These are phyloP conservation scores for Ophion obscuratus DNA, from an alignment of 2,888 invertebrate genomes.

Conservation along the genomic window DNA sequence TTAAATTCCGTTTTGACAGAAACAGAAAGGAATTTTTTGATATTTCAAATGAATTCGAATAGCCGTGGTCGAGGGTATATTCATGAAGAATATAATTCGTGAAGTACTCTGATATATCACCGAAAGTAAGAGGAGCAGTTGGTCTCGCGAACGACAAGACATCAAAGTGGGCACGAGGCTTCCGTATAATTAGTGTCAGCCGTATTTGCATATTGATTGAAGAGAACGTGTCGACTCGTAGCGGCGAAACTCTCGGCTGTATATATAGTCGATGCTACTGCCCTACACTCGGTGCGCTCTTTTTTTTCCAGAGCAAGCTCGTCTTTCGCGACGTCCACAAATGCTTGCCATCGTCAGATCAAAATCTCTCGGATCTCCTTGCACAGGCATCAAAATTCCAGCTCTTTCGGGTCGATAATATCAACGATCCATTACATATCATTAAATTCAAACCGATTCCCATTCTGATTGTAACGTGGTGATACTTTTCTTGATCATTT, in stretches of 20 bases:
- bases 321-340: conserved; percentile 64
- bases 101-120: conserved; percentile 35
- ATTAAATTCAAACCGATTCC: conserved; percentile 51
- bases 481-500: too few relatives aligned
- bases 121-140: conserved; percentile 71
- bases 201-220: conserved; percentile 84
- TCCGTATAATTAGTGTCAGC: conserved; percentile 83
- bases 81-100: conserved; percentile 38
- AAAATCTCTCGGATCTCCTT: conserved; percentile 43
- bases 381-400: conserved; percentile 34
- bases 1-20: background rate
- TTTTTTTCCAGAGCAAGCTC: conserved; percentile 56
- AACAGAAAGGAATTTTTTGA: background rate
- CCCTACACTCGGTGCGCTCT: conserved; percentile 79
- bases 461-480: background rate
- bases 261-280: conserved; percentile 46
- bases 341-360: conserved; percentile 49
- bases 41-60: conserved; percentile 27
- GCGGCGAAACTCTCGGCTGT: conserved; percentile 45
- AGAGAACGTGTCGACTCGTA: conserved; percentile 76
- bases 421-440: conserved; percentile 54
- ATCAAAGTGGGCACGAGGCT: conserved; percentile 82
- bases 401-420: conserved; percentile 40
- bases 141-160: conserved; percentile 73
- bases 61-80: background rate